Conservation (phyloP, 1,140 invertebrate genomes). For the Leptopilina clavipes region DNA sequence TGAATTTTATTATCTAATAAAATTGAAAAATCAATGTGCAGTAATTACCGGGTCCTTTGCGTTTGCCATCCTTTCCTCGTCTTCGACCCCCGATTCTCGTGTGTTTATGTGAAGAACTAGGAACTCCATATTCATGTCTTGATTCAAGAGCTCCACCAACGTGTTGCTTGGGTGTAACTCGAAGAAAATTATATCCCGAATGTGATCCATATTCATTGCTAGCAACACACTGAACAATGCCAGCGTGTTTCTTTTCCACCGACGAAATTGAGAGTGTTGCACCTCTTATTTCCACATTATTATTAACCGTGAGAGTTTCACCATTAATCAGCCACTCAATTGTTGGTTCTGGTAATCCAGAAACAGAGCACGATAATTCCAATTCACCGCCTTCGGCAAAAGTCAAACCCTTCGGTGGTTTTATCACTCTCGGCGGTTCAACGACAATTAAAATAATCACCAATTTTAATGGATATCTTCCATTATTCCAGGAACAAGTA, state of each 20-base stretch:
- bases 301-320: constrained; percentile 76
- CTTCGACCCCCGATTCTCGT: constrained; percentile 67
- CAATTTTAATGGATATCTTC: constrained; percentile 65
- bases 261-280: constrained; percentile 78
- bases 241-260: constrained; percentile 87
- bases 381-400: constrained; percentile 81
- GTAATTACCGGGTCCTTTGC: constrained; percentile 67
- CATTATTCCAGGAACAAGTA: constrained; percentile 70
- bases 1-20: neutral
- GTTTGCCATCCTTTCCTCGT: constrained; percentile 71
- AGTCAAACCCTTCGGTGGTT: constrained; percentile 76
- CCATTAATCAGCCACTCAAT: constrained; percentile 92
- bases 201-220: constrained; percentile 86
- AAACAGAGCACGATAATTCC: constrained; percentile 80
- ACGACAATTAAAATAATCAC: constrained; percentile 70
- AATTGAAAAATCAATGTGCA: neutral
- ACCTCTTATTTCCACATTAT: constrained; percentile 73
- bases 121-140: constrained; percentile 58
- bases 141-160: constrained; percentile 71
- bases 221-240: constrained; percentile 92
- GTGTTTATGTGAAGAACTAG: constrained; percentile 65
- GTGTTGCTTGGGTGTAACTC: constrained; percentile 85
- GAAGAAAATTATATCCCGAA: constrained; percentile 77
- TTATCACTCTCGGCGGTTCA: constrained; percentile 79
- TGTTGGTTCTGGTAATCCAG: constrained; percentile 82